Conservation (phyloP, 2,888 invertebrate species). For the Dasypogon diadema region DNA sequence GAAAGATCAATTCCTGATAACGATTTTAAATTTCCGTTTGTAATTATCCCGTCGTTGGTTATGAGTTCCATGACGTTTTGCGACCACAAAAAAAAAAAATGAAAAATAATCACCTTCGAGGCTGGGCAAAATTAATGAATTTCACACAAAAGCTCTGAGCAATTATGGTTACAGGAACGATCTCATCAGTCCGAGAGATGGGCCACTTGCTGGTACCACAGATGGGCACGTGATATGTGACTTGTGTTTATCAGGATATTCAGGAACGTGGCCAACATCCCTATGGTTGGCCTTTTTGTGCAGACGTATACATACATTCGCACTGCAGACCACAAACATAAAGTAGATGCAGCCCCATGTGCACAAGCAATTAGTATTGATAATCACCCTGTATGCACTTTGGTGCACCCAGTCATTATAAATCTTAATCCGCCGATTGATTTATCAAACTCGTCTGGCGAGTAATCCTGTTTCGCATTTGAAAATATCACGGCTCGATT, state of each 20-base stretch:
- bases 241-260: conserved; percentile 25
- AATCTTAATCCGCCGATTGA: conserved; percentile 39
- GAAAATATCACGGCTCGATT: not conserved
- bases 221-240: conserved; percentile 37
- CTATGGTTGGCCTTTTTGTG: not conserved
- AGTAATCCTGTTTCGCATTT: conserved; percentile 3
- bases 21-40: conserved; percentile 17
- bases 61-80: not conserved
- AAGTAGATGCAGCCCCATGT: conserved; percentile 31
- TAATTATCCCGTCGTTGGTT: conserved; percentile 19
- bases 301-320: conserved; percentile 1
- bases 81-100: conserved; percentile 11
- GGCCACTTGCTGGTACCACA: conserved; percentile 11
- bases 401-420: conserved; percentile 22
- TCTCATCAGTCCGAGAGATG: conserved; percentile 23
- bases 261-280: no score
- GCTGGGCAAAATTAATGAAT: conserved; percentile 33
- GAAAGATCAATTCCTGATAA: conserved; percentile 27
- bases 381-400: conserved; percentile 34
- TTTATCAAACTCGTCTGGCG: conserved; percentile 40
- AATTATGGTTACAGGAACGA: conserved; percentile 39
- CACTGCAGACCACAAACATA: conserved; percentile 23
- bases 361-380: conserved; percentile 44
- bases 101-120: conserved; percentile 32
- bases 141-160: conserved; percentile 34